Conservation (phyloP, 2,888 invertebrate genomes). For the Zygothrica quintamaculata region DNA sequence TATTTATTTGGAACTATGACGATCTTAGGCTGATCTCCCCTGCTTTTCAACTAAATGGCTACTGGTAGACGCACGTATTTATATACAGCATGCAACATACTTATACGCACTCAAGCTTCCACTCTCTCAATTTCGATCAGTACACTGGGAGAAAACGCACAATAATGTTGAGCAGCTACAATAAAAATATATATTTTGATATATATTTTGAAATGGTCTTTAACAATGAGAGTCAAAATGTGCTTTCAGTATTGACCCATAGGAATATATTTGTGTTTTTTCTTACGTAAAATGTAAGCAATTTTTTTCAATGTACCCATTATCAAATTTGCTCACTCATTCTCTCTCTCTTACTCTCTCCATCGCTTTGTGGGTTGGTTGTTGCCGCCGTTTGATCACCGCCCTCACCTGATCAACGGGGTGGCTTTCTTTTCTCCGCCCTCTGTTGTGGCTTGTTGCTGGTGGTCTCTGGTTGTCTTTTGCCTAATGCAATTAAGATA, state of each 20-base stretch:
- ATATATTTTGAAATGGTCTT: too few species aligned
- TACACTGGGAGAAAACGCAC: constrained; percentile 27
- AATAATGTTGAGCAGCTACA: neutral
- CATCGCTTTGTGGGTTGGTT: constrained; percentile 15
- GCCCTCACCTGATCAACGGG: constrained; percentile 49
- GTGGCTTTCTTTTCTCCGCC: constrained; percentile 52
- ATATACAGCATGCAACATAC: constrained; percentile 53
- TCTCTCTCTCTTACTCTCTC: constrained; percentile 8
- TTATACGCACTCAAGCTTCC: constrained; percentile 34
- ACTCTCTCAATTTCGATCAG: constrained; percentile 9
- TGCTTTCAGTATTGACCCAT: too few species aligned
- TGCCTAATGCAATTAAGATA: constrained; percentile 25
- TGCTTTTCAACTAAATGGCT: constrained; percentile 37
- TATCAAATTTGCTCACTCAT: neutral
- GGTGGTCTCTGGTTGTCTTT: constrained; percentile 20
- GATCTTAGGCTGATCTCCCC: constrained; percentile 48
- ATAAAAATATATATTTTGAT: neutral
- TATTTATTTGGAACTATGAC: constrained; percentile 3
- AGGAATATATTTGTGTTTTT: too few species aligned
- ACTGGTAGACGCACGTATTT: constrained; percentile 59
- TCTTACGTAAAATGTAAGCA: too few species aligned
- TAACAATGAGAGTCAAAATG: neutral
- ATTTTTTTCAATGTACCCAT: constrained; percentile 24
- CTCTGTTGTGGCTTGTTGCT: constrained; percentile 10
- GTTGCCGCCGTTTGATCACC: constrained; percentile 26